Base-by-base conservation (phyloP, 2,797 vertebrate genomes). In the Leptoclinus maculatus region DNA sequence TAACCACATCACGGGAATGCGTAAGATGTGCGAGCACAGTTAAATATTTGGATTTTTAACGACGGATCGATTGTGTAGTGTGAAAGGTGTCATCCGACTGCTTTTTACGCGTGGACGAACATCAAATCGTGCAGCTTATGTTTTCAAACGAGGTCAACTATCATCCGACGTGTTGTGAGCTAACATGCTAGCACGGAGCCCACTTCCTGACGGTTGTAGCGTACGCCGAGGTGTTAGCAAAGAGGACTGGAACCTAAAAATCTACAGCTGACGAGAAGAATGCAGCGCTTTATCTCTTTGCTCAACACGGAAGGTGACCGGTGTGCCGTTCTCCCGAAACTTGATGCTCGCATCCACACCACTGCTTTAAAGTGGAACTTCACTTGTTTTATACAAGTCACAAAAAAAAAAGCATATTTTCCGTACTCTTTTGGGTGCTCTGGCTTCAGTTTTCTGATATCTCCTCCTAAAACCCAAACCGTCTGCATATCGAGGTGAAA, bases 281-380 rank as follows among this genome's bases (percentile, higher is more conserved):
- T 2, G 10, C 0, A 16, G 34, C 25, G 5, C 60, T 56, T 41
- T 17, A 29, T 66, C 21, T 49, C 49, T n/a, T 65, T 16, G 54
- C 39, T 63, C 65, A 80, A 36, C 67, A 66, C 74, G 66, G 77
- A 89, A 87, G 83, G 80, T 83, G 79, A 85, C 72, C 83, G 59
- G 47, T 4, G 23, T 8, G 66, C 25, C 32, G 25, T 25, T 62
- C 56, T 73, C 51, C 70, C 39, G 45, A 66, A 67, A 58, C 23
- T 1, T 56, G 10, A 59, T 19, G 32, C 43, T 8, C 14, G 51
- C 12, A 65, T 53, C 34, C 49, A 56, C 64, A 56, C 19, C 32
- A 19, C 45, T 39, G 36, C 66, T 39, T 23, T 53, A 14, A 51
- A 58, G 49, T 29, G 64, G 38, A 74, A 78, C 54, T n/a, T 79